Percentiles rank a stretch among this genome's conserved stretches.
Evolutionary conservation across 2,113 vertebrate genomes (phyloP).

Genomic region (Tor tambroides): DNA sequence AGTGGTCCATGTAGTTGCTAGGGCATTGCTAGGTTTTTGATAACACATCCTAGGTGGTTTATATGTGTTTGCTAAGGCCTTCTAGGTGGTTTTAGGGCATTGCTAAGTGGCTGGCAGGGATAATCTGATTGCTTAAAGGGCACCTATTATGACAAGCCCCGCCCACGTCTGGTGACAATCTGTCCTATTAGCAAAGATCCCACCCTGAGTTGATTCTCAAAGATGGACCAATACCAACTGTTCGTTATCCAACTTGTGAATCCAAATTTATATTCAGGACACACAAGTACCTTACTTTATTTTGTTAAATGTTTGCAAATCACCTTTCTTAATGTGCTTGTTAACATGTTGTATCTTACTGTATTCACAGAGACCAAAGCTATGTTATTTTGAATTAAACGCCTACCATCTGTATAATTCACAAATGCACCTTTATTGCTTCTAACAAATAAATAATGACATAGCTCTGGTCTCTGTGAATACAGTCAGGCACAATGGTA

Average conservation of each 20-base stretch:
- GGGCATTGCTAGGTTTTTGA: neutral
- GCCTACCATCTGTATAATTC: neutral
- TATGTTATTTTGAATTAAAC: no score
- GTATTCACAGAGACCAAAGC: no score
- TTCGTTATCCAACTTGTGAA: neutral
- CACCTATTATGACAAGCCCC: no score
- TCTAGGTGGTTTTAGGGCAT: neutral
- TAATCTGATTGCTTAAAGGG: no score
- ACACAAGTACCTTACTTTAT: no score
- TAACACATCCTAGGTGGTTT: neutral
- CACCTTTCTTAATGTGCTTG: no score
- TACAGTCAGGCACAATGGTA: neutral
- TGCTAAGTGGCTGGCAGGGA: neutral
- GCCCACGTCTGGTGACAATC: no score
- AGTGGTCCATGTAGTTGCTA: neutral
- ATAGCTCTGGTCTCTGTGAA: neutral
- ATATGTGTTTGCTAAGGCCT: neutral
- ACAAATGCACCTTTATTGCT: neutral
- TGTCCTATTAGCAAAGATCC: no score
- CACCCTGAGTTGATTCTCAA: neutral
- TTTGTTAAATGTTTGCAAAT: no score
- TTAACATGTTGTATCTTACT: no score
- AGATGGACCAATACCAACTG: neutral
- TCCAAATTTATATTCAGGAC: no score
- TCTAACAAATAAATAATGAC: no score